A percentile compares a stretch with the other conserved stretches of the same genome.
These are phyloP conservation scores for Silurus aristotelis DNA, from an alignment of 2,797 vertebrate genomes.

Conservation along the genomic window DNA sequence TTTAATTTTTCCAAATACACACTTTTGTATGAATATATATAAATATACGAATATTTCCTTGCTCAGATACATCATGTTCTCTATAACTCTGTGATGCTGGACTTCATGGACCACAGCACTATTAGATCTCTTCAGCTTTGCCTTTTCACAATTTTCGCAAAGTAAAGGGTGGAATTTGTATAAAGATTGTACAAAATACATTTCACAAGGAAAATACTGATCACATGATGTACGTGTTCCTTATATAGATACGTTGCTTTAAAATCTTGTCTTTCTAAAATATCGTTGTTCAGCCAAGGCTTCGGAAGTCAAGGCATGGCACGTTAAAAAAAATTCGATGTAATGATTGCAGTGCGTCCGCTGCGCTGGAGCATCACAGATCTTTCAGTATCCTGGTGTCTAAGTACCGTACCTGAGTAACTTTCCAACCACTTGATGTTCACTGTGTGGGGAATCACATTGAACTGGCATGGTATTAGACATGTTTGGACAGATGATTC, in stretches of 20 bases:
- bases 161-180: neutral
- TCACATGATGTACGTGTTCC: neutral
- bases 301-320: neutral
- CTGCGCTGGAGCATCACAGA: neutral
- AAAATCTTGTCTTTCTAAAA: neutral
- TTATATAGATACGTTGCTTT: neutral
- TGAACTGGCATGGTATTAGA: neutral
- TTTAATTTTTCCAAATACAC: neutral
- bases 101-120: neutral
- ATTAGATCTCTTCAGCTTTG: neutral
- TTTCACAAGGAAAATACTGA: too few species aligned
- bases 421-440: neutral
- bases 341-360: neutral
- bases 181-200: neutral
- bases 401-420: neutral
- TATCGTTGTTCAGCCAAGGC: neutral
- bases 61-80: neutral
- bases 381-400: neutral
- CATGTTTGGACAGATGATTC: neutral
- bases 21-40: neutral
- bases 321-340: neutral
- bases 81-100: neutral
- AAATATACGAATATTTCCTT: neutral
- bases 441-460: neutral
- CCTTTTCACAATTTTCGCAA: neutral